Base-by-base conservation (phyloP, 2,797 vertebrate genomes). In the Discoglossus pictus region DNA sequence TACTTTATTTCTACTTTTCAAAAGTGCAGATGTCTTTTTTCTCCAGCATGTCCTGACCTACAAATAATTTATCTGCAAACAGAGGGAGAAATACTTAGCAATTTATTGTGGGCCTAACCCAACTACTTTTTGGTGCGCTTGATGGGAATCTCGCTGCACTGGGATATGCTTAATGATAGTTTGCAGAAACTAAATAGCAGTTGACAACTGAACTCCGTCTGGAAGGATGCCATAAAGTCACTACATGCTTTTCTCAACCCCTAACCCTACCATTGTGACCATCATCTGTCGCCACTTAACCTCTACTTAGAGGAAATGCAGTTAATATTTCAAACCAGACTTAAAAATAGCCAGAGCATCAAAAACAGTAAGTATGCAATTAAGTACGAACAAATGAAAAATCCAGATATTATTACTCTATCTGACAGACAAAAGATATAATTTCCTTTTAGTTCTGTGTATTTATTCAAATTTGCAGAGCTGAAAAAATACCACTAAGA, bases 391-490 rank as follows among this genome's bases (percentile, higher is more conserved):
- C 65, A 68, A 53, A 64, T 64, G 35, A 63, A 50, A 44, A 62
- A 51, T 43, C 46, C 61, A 15, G 44, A 50, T 23, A 24, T 43
- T 64, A 69, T 17, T 25, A 51, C 68, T 51, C 52, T 21, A 42
- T 42, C 35, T 64, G 60, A 64, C 52, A 64, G 46, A 24, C 61
- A 58, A 58, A 59, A 51, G 44, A 58, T 71, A 62, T 71, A 58
- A 71, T 71, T 71, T 70, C 12, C 60, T 51, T 20, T 53, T 43
- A 43, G 15, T 4, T 42, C 52, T 25, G n/a, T 35, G 11, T 51
- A 34, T 52, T 51, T 56, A 58, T 40, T 63, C 43, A 20, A n/a
- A n/a, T n/a, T n/a, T n/a, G n/a, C n/a, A n/a, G n/a, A n/a, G n/a
- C n/a, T n/a, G n/a, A n/a, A n/a, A n/a, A n/a, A n/a, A n/a, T n/a